Evolutionary conservation across 2,797 vertebrate genomes (phyloP).

Genomic region (Anguilla anguilla): DNA sequence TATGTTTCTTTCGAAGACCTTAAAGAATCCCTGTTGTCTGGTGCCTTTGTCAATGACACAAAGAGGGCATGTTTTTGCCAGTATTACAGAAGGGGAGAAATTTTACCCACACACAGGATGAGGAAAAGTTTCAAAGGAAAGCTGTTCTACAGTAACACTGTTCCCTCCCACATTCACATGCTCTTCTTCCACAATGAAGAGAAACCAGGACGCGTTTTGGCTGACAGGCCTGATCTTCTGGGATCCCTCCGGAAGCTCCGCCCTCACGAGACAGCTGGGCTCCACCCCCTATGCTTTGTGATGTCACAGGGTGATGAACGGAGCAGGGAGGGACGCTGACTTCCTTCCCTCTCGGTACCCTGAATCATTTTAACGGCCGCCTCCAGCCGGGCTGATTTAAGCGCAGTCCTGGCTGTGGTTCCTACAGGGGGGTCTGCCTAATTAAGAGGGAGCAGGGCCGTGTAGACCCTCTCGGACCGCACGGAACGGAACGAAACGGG

Average conservation of each 20-base stretch:
- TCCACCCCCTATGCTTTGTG: neutral
- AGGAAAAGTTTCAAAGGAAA: neutral
- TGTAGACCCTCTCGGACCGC: neutral
- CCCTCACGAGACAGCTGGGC: neutral
- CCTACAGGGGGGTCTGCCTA: slow-evolving; percentile 24
- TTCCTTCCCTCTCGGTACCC: neutral
- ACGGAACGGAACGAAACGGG: neutral
- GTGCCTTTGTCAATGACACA: neutral
- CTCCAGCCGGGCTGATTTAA: neutral
- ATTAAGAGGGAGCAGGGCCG: slow-evolving; percentile 19
- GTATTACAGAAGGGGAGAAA: neutral
- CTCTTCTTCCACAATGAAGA: neutral
- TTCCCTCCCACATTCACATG: neutral
- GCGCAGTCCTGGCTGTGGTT: neutral
- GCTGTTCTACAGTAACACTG: neutral
- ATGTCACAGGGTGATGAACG: neutral
- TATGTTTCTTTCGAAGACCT: neutral
- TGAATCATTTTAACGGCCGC: slow-evolving; percentile 2
- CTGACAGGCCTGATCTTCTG: neutral
- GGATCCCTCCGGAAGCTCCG: neutral
- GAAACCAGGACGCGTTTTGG: neutral
- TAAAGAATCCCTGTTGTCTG: neutral
- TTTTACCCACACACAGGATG: neutral
- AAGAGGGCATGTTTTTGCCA: neutral
- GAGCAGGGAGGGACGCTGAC: neutral